Conservation (phyloP, 2,888 invertebrate genomes). For the Drosophila meridionalis region DNA sequence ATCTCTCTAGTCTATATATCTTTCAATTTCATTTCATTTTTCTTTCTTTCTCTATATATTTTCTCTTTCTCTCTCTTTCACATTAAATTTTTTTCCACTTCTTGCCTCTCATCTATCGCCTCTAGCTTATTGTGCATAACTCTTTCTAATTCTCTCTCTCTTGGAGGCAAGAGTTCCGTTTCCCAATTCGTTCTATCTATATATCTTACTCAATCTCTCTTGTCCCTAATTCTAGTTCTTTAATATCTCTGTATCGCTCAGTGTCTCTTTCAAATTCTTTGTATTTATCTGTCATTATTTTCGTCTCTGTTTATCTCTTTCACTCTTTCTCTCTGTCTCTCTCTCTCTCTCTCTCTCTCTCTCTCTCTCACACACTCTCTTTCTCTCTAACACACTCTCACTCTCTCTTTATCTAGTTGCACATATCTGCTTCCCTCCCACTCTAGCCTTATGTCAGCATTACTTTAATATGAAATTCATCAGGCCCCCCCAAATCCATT, state of each 20-base stretch:
- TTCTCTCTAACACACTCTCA: neutral
- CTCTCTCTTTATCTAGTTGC: neutral
- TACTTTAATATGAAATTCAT: conserved; percentile 13
- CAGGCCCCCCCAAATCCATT: conserved; percentile 11
- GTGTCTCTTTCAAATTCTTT: neutral
- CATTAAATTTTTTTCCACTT: too few species aligned
- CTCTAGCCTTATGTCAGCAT: neutral
- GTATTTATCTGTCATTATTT: neutral
- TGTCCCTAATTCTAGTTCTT: too few species aligned
- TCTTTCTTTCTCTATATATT: neutral
- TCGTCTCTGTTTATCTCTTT: neutral
- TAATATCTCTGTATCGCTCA: neutral
- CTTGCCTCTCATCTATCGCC: too few species aligned
- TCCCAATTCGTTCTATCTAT: neutral
- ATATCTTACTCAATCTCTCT: neutral
- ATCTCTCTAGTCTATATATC: neutral
- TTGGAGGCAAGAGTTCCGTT: neutral
- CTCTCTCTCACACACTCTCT: neutral
- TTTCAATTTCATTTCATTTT: too few species aligned
- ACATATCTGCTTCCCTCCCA: neutral
- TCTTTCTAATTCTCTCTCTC: neutral
- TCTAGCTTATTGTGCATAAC: too few species aligned
- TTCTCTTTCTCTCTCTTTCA: neutral
- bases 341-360: neutral
- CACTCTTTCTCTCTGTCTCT: neutral